Evolutionary conservation across 1,140 invertebrate genomes (phyloP), one percentile per base, ranked within the genome.

Genomic region (Ceratosolen solmsi): DNA sequence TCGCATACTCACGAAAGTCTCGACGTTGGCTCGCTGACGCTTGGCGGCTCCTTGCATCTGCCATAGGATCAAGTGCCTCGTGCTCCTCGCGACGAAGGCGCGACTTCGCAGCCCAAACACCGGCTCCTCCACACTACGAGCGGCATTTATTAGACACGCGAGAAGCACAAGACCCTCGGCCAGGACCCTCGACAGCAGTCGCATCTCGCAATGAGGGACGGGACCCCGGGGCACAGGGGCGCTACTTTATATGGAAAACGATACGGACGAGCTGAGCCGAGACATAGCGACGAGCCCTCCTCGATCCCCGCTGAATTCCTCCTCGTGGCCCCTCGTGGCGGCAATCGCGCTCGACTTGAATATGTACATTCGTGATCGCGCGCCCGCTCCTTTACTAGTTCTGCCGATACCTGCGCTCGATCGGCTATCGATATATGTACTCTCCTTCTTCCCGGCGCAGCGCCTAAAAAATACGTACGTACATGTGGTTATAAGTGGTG

Each of bases 391-490:
- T 76, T 25, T 27, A 58, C 73, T 27, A 49, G 41, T 56, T 56
- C 46, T 56, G 76, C 60, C 38, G 65, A 54, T 78, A 38, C 13
- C 51, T 71, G 49, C 27, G 11, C 33, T 25, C 77, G 63, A 79
- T 79, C 63, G 77, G 36, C 63, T 56, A 79, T 79, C 77, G 77
- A 79, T 79, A 71, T 79, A 71, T 68, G 76, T 68, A 78, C 63
- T 54, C 76, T 78, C 77, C 46, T 71, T n/a, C n/a, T n/a, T 79
- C 77, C 63, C 77, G 33, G 51, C 77, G 58, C 75, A 41, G 41
- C 60, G 58, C 27, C 38, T 25, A 46, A 58, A 60, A 71, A 71
- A 71, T 49, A 25, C 38, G 41, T 17, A 49, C 38, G 41, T 27
- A 71, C 22, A 49, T 49, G 41, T 49, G 41, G 1, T 49, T 46